Evolutionary conservation across 2,888 invertebrate genomes (phyloP).

Genomic region (Drosophila atripex): DNA sequence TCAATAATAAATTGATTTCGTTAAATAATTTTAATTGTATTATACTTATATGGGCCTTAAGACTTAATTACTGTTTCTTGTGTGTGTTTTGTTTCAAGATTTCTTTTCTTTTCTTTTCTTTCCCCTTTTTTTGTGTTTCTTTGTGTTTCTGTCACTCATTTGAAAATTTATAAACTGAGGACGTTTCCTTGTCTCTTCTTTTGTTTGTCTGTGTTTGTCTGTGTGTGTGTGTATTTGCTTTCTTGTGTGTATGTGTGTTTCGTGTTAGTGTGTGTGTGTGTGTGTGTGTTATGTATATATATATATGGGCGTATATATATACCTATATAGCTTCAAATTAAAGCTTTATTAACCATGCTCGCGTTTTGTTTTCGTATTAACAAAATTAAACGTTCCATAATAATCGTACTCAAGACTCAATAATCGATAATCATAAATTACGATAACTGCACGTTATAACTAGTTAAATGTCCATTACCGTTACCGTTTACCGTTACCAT

Average conservation of each 20-base stretch:
- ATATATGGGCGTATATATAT: conserved; percentile 58
- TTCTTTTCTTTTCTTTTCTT: conserved; percentile 33
- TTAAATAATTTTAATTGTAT: conserved; percentile 58
- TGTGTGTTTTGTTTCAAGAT: conserved; percentile 16
- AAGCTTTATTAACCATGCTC: conserved; percentile 83
- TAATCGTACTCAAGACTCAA: conserved; percentile 66
- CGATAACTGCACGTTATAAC: conserved; percentile 52
- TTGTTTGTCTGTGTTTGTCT: conserved; percentile 10
- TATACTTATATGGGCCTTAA: conserved; percentile 66
- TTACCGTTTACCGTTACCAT: conserved; percentile 27
- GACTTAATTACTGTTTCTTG: conserved; percentile 53
- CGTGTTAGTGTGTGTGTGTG: too few relatives aligned
- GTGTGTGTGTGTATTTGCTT: conserved; percentile 32
- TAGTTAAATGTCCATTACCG: conserved; percentile 51
- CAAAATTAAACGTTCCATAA: conserved; percentile 79
- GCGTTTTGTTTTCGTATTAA: conserved; percentile 82
- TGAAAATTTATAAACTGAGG: conserved; percentile 82
- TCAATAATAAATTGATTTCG: conserved; percentile 58
- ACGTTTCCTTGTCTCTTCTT: conserved; percentile 53
- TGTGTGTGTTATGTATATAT: conserved; percentile 25
- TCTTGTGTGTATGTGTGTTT: conserved; percentile 2
- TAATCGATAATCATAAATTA: conserved; percentile 49
- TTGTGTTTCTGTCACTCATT: conserved; percentile 78
- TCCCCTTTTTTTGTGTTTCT: too few relatives aligned
- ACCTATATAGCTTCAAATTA: conserved; percentile 82